A percentile compares a stretch with the other conserved stretches of the same genome.
Evolutionary conservation across 2,797 vertebrate genomes (phyloP).

Genomic region (Cheirogaleus major): DNA sequence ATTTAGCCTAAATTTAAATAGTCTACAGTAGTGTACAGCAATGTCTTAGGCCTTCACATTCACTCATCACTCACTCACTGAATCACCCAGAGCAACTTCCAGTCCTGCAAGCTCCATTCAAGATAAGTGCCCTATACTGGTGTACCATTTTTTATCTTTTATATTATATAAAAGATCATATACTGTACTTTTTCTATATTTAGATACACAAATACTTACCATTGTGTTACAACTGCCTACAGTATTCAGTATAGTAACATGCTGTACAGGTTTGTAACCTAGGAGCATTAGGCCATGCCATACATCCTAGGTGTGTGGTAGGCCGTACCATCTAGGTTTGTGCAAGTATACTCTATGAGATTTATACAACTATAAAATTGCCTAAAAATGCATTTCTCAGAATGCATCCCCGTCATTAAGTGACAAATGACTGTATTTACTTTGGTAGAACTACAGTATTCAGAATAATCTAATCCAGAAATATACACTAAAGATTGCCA

Average conservation of each 20-base stretch:
- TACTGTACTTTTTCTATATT: background rate
- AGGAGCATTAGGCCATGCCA: background rate
- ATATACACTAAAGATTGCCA: background rate
- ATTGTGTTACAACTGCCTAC: background rate
- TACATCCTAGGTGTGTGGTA: background rate
- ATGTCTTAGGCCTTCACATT: background rate
- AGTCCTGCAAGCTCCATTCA: background rate
- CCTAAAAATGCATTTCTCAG: background rate
- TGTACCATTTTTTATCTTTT: background rate
- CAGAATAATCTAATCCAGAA: slow-evolving; percentile 11
- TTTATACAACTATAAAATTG: background rate
- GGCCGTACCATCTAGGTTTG: background rate
- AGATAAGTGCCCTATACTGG: background rate
- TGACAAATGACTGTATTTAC: background rate
- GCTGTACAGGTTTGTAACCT: background rate
- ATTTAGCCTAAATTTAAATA: background rate
- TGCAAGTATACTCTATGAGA: background rate
- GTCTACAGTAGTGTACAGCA: background rate
- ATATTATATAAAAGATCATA: background rate
- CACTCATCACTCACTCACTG: background rate
- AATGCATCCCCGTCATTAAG: background rate
- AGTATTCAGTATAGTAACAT: background rate
- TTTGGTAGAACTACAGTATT: background rate
- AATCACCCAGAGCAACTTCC: background rate
- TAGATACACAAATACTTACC: background rate